Percentiles rank a stretch among this genome's conserved stretches.
Evolutionary conservation across 2,888 invertebrate genomes (phyloP).

Genomic region (Leptura quadrifasciata): DNA sequence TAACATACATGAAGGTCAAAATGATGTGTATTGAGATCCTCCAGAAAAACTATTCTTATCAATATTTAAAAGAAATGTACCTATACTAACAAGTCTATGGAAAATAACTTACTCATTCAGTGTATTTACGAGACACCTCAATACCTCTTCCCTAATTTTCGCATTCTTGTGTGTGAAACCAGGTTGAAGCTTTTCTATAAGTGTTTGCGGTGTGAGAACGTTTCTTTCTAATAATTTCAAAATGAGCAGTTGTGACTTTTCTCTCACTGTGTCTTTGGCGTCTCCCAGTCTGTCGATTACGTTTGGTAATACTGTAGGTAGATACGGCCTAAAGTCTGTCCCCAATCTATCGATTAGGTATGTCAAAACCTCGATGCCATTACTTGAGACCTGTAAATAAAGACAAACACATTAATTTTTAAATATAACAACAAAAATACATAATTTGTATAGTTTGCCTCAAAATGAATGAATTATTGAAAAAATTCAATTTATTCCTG

Average conservation of each 20-base stretch:
- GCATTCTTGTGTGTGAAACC: conserved; percentile 92
- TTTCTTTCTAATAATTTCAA: conserved; percentile 84
- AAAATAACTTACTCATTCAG: conserved; percentile 84
- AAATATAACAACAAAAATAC: too few species aligned
- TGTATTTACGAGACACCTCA: conserved; percentile 87
- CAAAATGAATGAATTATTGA: too few species aligned
- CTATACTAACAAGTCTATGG: too few species aligned
- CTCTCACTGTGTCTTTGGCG: conserved; percentile 75
- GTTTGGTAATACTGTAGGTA: conserved; percentile 88
- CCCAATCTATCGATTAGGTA: conserved; percentile 91
- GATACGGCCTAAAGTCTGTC: conserved; percentile 89
- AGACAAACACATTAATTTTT: background rate
- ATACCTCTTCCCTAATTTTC: conserved; percentile 92
- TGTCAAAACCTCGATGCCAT: conserved; percentile 91
- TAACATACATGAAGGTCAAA: too few species aligned
- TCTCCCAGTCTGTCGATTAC: conserved; percentile 86
- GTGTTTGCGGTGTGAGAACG: conserved; percentile 80
- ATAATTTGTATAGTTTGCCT: too few species aligned
- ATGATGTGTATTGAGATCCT: too few species aligned
- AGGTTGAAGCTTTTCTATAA: conserved; percentile 83
- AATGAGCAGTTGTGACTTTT: conserved; percentile 84
- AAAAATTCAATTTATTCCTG: too few species aligned
- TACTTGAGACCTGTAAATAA: conserved; percentile 87
- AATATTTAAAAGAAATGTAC: too few species aligned
- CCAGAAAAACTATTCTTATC: too few species aligned